Evolutionary conservation across 2,113 vertebrate genomes (phyloP).

Genomic region (Tautogolabrus adspersus): DNA sequence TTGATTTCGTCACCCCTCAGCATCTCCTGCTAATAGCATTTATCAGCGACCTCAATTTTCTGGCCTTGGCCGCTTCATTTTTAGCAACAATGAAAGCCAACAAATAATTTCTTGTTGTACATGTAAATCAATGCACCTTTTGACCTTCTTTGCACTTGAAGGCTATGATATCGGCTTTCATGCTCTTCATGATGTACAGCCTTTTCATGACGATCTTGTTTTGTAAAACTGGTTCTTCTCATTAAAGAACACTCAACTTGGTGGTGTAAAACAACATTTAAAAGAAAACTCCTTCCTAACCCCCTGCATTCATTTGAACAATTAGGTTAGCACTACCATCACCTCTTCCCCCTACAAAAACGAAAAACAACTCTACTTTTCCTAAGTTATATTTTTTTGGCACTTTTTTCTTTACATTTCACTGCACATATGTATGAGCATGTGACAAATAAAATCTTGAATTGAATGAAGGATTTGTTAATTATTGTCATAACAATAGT

Average conservation of each 20-base stretch:
- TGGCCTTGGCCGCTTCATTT: slow-evolving; percentile 87
- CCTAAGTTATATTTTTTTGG: too few species aligned
- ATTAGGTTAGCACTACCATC: too few species aligned
- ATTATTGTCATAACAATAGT: too few species aligned
- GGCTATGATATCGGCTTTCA: slow-evolving; percentile 73
- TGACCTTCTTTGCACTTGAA: slow-evolving; percentile 84
- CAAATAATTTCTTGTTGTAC: slow-evolving; percentile 98
- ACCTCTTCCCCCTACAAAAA: too few species aligned
- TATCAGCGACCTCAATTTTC: slow-evolving; percentile 91
- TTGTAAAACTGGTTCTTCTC: slow-evolving; percentile 26
- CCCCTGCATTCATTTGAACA: too few species aligned
- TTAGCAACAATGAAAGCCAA: slow-evolving; percentile 93
- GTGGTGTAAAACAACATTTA: background rate
- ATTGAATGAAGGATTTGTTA: too few species aligned
- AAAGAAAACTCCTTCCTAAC: too few species aligned
- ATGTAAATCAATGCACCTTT: slow-evolving; percentile 97
- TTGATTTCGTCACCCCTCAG: slow-evolving; percentile 87
- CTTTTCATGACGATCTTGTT: background rate
- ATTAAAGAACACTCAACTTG: background rate
- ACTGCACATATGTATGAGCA: too few species aligned
- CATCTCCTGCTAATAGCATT: slow-evolving; percentile 89
- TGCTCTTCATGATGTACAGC: slow-evolving; percentile 53
- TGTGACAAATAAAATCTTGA: too few species aligned
- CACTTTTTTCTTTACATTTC: too few species aligned
- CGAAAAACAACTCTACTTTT: too few species aligned